phyloP scores from a whole-genome alignment of 37 sponge, comb jelly and placozoan species.

The Hexactinellida sp. region DNA sequence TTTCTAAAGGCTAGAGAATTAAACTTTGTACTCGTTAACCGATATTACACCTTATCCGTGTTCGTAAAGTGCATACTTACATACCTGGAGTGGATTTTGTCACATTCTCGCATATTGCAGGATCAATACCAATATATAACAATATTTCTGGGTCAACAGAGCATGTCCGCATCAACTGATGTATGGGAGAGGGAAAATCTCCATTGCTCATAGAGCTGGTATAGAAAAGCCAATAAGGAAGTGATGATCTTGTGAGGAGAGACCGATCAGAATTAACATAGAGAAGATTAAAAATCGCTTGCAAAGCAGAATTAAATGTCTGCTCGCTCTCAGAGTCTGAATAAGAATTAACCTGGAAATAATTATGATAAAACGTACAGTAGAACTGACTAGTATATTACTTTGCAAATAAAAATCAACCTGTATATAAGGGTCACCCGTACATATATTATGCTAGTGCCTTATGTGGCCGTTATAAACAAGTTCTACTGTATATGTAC shows the following conservation, averaged over 20 bases:
- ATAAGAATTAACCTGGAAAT: not conserved
- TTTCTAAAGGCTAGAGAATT: no score
- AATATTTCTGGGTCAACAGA: not conserved
- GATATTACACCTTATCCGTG: no score
- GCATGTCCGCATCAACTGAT: not conserved
- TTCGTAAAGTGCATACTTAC: no score
- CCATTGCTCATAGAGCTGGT: not conserved
- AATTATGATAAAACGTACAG: no score
- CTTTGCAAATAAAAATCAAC: no score
- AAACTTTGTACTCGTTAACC: no score
- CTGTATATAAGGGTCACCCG: no score
- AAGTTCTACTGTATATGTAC: no score
- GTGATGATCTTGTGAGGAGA: not conserved
- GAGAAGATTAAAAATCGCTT: not conserved
- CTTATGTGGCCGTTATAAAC: no score
- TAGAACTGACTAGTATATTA: no score
- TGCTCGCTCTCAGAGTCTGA: not conserved
- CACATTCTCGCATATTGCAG: not conserved
- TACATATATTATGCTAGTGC: no score
- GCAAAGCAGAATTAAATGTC: not conserved
- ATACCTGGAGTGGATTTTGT: not conserved
- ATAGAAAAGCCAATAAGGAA: not conserved
- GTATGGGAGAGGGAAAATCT: not conserved
- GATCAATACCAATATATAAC: not conserved
- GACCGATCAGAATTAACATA: not conserved